Conservation (phyloP, 2,797 vertebrate genomes). For the Podarcis siculus region DNA sequence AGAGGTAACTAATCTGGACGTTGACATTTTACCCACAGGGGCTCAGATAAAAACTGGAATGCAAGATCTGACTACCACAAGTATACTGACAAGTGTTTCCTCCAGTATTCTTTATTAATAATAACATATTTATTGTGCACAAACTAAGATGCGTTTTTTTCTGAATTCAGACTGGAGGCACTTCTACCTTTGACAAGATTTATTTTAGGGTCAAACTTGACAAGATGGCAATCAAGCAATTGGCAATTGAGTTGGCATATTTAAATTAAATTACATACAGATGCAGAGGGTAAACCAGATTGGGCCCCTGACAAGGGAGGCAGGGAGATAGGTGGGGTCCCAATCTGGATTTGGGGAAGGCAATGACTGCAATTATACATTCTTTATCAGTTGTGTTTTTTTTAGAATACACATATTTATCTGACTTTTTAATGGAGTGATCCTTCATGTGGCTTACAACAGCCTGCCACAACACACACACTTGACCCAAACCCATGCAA, state of each 20-base stretch:
- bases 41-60: neutral
- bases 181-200: no score
- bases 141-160: neutral
- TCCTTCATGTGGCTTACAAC: neutral
- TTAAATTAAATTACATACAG: no score
- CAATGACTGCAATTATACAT: no score
- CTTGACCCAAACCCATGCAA: neutral
- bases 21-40: neutral
- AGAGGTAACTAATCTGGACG: neutral
- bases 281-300: no score
- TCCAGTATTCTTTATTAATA: neutral
- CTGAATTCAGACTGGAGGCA: neutral
- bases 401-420: neutral
- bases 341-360: no score
- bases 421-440: neutral
- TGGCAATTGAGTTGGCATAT: no score
- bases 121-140: neutral
- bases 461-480: neutral
- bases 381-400: no score
- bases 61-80: neutral
- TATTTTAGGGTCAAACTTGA: no score
- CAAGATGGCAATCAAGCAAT: no score
- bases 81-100: neutral
- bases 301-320: no score
- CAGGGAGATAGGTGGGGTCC: no score